Evolutionary conservation across 2,888 invertebrate species (phyloP).

Genomic region (Rhodophaea formosa): DNA sequence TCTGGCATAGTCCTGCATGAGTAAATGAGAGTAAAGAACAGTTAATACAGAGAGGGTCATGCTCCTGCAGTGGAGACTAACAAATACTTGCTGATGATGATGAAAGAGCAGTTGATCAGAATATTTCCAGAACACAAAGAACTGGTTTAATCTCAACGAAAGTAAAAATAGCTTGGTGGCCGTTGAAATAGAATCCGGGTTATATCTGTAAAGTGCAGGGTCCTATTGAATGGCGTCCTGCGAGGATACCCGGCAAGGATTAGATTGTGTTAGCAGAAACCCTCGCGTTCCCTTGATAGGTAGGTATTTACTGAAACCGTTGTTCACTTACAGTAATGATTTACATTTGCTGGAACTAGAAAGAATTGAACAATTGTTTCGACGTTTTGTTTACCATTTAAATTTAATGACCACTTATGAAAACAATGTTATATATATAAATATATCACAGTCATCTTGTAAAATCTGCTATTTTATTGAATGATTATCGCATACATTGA

Average conservation of each 20-base stretch:
- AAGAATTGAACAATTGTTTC: not conserved
- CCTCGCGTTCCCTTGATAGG: slow-evolving; percentile 19
- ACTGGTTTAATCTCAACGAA: not conserved
- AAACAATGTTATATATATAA: too few species aligned
- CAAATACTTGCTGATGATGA: too few species aligned
- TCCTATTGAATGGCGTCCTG: slow-evolving; percentile 20
- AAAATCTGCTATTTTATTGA: too few species aligned
- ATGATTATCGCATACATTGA: too few species aligned
- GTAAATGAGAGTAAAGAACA: too few species aligned
- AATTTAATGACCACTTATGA: too few species aligned
- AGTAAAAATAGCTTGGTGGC: slow-evolving; percentile 2
- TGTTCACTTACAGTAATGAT: slow-evolving; percentile 17
- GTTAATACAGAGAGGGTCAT: too few species aligned
- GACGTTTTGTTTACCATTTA: not conserved
- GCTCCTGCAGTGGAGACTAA: too few species aligned
- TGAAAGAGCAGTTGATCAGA: not conserved
- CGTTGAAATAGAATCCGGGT: slow-evolving; percentile 9
- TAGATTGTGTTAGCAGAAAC: slow-evolving; percentile 24
- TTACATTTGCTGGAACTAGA: not conserved
- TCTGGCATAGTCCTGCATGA: too few species aligned
- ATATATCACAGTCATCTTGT: too few species aligned
- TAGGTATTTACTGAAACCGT: slow-evolving; percentile 20
- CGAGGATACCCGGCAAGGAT: slow-evolving; percentile 20
- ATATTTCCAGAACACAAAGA: not conserved
- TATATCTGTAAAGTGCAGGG: slow-evolving; percentile 18